Percentiles rank a stretch among this genome's conserved stretches.
Evolutionary conservation across 2,113 vertebrate species (phyloP).

Genomic region (Lycocorax pyrrhopterus): DNA sequence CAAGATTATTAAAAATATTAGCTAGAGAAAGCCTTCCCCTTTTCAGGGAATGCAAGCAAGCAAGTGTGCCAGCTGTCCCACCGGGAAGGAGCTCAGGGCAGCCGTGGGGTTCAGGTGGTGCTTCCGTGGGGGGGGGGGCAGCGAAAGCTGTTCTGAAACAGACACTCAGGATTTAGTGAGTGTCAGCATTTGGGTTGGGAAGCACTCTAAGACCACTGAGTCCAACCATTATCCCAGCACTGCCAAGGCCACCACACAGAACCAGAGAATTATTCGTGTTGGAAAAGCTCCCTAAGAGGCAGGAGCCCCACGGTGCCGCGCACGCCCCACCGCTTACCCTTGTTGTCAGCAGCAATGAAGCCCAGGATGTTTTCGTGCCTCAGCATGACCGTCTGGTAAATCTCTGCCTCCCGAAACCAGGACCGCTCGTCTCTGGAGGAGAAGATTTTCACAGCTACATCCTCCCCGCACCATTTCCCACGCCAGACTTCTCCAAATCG

Average conservation of each 20-base stretch:
- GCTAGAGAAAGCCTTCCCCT: neutral
- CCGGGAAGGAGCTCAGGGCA: fast-evolving
- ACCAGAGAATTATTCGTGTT: fast-evolving
- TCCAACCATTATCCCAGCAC: fast-evolving
- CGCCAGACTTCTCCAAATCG: constrained; percentile 95
- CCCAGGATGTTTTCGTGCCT: constrained; percentile 96
- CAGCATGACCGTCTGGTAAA: constrained; percentile 96
- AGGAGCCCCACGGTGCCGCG: fast-evolving
- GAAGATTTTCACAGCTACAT: constrained; percentile 98
- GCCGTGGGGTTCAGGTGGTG: fast-evolving
- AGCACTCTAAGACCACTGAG: fast-evolving
- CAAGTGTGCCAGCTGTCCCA: fast-evolving
- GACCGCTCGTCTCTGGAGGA: constrained; percentile 94
- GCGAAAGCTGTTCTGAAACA: neutral
- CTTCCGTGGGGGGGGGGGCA: fast-evolving
- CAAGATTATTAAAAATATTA: neutral
- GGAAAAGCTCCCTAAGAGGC: fast-evolving
- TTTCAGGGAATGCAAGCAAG: fast-evolving
- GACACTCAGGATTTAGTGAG: fast-evolving
- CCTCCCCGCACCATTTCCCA: constrained; percentile 95
- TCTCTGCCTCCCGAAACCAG: constrained; percentile 97
- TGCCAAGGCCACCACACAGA: fast-evolving
- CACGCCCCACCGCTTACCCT: constrained; percentile 45
- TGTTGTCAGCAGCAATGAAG: constrained; percentile 97
- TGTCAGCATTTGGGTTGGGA: fast-evolving